Evolutionary conservation across 2,888 invertebrate genomes (phyloP).

Genomic region (Campopleginae sp.): DNA sequence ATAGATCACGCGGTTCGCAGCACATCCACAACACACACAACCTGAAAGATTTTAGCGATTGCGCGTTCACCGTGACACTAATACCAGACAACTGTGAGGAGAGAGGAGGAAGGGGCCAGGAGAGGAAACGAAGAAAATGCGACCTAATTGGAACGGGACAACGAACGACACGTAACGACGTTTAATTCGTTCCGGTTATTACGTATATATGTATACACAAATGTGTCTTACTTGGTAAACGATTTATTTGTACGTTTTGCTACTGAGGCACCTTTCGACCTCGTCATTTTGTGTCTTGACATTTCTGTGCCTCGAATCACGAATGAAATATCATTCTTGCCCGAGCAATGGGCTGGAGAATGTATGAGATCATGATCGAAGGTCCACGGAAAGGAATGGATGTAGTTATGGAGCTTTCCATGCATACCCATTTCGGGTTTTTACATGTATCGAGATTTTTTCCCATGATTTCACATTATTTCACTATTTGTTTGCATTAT

Average conservation of each 20-base stretch:
- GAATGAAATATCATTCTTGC: not conserved
- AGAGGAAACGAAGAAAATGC: conserved; percentile 80
- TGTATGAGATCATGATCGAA: not conserved
- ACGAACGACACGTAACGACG: conserved; percentile 73
- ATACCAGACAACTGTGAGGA: conserved; percentile 72
- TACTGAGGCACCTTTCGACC: conserved; percentile 13
- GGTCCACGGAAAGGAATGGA: not conserved
- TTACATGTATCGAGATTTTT: too few species aligned
- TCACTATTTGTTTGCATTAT: too few species aligned
- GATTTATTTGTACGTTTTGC: conserved; percentile 12
- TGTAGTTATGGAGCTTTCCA: too few species aligned
- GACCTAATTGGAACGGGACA: conserved; percentile 81
- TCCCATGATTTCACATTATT: too few species aligned
- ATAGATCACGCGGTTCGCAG: conserved; percentile 16
- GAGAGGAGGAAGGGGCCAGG: conserved; percentile 31
- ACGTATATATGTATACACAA: conserved; percentile 4
- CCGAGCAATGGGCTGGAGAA: not conserved
- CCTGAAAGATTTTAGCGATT: conserved; percentile 81
- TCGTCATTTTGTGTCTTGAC: conserved; percentile 41
- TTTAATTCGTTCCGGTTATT: conserved; percentile 72
- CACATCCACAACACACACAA: conserved; percentile 74
- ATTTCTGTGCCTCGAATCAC: conserved; percentile 5
- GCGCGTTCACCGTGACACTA: conserved; percentile 83
- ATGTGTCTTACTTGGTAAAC: conserved; percentile 33
- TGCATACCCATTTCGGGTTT: too few species aligned